phyloP scores from a whole-genome alignment of 2,797 vertebrate genomes.

The Champsocephalus gunnari region DNA sequence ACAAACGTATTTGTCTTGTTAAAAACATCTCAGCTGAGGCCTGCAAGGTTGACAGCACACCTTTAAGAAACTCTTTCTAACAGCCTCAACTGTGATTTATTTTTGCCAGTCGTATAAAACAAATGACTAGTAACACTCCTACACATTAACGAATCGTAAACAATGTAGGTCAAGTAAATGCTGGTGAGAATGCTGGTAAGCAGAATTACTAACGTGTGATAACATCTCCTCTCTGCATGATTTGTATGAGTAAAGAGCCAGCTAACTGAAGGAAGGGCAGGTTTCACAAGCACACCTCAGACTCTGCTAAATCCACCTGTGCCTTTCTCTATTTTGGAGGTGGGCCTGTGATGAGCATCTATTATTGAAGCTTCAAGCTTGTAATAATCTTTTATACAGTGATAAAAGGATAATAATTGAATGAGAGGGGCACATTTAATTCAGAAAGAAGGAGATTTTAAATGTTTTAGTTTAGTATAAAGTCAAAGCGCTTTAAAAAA shows the following conservation, averaged over 20 bases:
- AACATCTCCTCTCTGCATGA: constrained; percentile 39
- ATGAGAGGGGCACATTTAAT: no score
- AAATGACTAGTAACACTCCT: constrained; percentile 11
- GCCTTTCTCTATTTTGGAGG: no score
- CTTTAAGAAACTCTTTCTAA: neutral
- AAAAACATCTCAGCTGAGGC: no score
- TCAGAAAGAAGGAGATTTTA: no score
- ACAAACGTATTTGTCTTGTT: neutral
- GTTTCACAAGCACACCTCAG: neutral
- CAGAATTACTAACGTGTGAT: constrained; percentile 32
- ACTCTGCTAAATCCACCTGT: neutral
- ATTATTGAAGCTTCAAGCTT: no score
- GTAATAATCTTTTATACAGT: no score
- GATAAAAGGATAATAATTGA: no score
- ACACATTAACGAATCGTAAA: constrained; percentile 22
- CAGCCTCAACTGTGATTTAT: neutral
- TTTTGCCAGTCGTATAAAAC: constrained; percentile 5
- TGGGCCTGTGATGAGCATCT: no score
- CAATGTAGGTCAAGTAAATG: constrained; percentile 77
- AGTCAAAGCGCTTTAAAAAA: no score
- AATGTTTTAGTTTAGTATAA: no score
- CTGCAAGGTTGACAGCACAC: neutral
- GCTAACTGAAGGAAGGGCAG: constrained; percentile 1
- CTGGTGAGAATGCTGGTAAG: constrained; percentile 65
- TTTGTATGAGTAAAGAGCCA: constrained; percentile 12